These are phyloP conservation scores for Centropus unirufus DNA, from an alignment of 2,113 vertebrate genomes.

Conservation along the genomic window DNA sequence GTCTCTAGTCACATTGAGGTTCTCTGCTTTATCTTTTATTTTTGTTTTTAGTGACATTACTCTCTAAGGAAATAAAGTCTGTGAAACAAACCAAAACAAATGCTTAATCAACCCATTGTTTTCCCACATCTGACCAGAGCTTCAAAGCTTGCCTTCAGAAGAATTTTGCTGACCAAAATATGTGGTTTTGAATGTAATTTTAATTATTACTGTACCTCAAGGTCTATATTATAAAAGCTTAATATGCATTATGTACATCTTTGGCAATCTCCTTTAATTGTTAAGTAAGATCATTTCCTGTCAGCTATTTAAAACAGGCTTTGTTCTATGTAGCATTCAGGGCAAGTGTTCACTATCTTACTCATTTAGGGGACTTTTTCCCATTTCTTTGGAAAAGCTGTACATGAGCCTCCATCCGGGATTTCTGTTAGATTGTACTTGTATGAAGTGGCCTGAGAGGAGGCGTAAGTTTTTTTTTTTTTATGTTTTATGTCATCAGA, in stretches of 20 bases:
- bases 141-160: neutral
- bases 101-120: neutral
- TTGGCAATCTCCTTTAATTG: neutral
- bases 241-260: neutral
- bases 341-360: neutral
- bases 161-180: neutral
- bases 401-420: neutral
- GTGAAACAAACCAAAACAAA: neutral
- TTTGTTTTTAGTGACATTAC: neutral
- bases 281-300: neutral
- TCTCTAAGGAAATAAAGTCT: neutral
- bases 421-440: slow-evolving; percentile 14
- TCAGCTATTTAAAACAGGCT: slow-evolving; percentile 7
- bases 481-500: neutral
- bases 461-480: neutral
- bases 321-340: neutral
- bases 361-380: neutral
- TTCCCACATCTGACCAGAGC: neutral
- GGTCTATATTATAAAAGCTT: neutral
- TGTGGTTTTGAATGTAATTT: neutral
- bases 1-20: neutral
- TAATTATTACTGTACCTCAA: neutral
- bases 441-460: slow-evolving; percentile 18
- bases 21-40: neutral
- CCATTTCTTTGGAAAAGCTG: neutral